Conservation (phyloP, 1,140 invertebrate species). For the Chironomus striatipennis region DNA sequence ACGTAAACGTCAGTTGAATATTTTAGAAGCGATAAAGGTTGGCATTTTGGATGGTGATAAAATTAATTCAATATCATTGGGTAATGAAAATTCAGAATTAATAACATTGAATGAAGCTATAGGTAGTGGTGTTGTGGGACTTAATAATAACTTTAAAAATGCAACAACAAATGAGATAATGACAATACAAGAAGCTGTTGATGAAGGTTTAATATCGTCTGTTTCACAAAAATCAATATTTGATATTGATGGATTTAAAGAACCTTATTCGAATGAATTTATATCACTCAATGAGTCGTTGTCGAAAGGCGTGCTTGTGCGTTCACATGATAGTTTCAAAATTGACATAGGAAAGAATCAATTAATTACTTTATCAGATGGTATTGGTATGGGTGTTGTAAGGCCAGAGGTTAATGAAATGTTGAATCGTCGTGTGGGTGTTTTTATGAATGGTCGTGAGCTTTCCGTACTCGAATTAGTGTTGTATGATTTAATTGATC, state of each 20-base stretch:
- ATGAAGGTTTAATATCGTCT: constrained; percentile 78
- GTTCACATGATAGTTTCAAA: constrained; percentile 59
- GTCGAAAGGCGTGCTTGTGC: constrained; percentile 66
- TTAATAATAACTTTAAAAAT: constrained; percentile 64
- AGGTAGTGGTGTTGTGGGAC: constrained; percentile 59
- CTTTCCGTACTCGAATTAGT: constrained; percentile 79
- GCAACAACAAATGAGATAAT: constrained; percentile 59
- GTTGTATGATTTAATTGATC: constrained; percentile 70
- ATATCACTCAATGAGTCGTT: constrained; percentile 82
- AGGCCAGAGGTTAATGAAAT: constrained; percentile 74
- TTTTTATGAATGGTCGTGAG: constrained; percentile 57
- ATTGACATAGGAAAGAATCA: constrained; percentile 68
- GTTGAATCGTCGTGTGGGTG: constrained; percentile 70
- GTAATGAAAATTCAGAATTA: constrained; percentile 59
- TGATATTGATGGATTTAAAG: constrained; percentile 84
- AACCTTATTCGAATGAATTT: constrained; percentile 69
- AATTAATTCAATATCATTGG: constrained; percentile 74
- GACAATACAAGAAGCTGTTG: constrained; percentile 71
- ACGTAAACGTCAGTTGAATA: constrained; percentile 61
- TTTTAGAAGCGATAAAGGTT: constrained; percentile 71
- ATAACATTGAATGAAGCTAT: constrained; percentile 79
- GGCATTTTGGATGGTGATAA: constrained; percentile 79
- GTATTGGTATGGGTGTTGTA: constrained; percentile 54
- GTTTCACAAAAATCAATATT: constrained; percentile 82
- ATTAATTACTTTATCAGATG: constrained; percentile 61